Conservation (phyloP, 2,797 vertebrate species). For the Enoplosus armatus region DNA sequence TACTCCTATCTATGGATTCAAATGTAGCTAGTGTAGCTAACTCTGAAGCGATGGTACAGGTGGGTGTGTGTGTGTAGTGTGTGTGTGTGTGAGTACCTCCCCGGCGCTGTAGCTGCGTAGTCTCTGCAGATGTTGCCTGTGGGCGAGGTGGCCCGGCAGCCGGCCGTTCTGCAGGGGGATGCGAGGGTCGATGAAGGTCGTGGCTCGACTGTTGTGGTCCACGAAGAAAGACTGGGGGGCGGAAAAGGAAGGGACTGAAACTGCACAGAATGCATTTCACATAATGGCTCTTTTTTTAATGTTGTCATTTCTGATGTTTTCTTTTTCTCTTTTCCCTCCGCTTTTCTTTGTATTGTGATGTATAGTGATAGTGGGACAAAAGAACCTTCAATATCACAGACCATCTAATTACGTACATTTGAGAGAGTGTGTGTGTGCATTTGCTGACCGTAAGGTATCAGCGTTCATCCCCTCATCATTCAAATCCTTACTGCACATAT, state of each 20-base stretch:
- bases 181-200: conserved; percentile 97
- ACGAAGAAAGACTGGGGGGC: conserved; percentile 94
- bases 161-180: conserved; percentile 96
- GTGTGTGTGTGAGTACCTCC: conserved; percentile 88
- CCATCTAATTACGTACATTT: neutral
- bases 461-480: neutral
- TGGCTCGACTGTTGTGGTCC: conserved; percentile 97
- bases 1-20: too few relatives aligned
- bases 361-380: too few relatives aligned
- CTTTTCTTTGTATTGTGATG: too few relatives aligned
- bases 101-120: conserved; percentile 98
- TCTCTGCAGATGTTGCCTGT: conserved; percentile 94
- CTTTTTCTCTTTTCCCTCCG: neutral
- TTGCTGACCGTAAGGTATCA: neutral
- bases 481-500: too few relatives aligned
- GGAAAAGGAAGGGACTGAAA: neutral
- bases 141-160: conserved; percentile 93
- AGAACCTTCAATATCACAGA: neutral
- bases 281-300: too few relatives aligned
- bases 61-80: too few relatives aligned
- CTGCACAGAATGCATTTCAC: neutral
- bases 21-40: too few relatives aligned
- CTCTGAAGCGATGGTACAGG: neutral
- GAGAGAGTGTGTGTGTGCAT: neutral
- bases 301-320: too few relatives aligned